These are phyloP conservation scores for Delia radicum DNA, from an alignment of 1,140 invertebrate species.

Conservation along the genomic window DNA sequence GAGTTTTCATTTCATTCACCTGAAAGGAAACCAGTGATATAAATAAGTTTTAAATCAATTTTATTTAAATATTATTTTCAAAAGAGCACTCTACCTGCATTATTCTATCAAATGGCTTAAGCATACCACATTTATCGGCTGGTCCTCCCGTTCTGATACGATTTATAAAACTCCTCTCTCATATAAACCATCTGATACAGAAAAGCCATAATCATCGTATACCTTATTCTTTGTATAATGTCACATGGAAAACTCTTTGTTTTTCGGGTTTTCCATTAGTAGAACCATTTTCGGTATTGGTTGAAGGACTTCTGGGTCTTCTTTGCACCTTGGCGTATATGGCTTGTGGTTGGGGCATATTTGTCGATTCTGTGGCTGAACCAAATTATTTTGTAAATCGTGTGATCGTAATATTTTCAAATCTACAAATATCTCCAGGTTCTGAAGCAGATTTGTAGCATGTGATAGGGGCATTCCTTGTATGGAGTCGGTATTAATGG, in stretches of 20 bases:
- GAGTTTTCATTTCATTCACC: constrained; percentile 88
- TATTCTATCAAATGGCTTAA: constrained; percentile 87
- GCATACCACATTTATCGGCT: constrained; percentile 79
- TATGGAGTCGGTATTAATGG: constrained; percentile 78
- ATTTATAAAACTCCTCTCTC: constrained; percentile 91
- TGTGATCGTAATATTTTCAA: constrained; percentile 71
- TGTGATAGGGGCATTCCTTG: constrained; percentile 80
- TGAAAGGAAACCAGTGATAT: constrained; percentile 42
- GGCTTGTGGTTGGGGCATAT: constrained; percentile 48
- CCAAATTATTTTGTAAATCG: constrained; percentile 35
- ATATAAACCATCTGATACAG: constrained; percentile 92
- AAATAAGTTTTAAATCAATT: neutral
- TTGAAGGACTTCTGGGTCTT: constrained; percentile 47
- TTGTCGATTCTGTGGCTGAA: constrained; percentile 3
- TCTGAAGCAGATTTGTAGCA: constrained; percentile 77
- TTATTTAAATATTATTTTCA: neutral
- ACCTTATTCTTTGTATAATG: constrained; percentile 85
- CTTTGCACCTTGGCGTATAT: constrained; percentile 54
- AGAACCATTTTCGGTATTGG: constrained; percentile 39
- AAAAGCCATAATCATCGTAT: constrained; percentile 94
- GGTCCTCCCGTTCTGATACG: constrained; percentile 85
- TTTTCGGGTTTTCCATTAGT: constrained; percentile 45
- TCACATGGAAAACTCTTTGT: constrained; percentile 71
- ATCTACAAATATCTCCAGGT: constrained; percentile 74
- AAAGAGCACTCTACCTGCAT: constrained; percentile 69